Evolutionary conservation across 2,888 invertebrate species (phyloP).

Genomic region (Conchocele bisecta): DNA sequence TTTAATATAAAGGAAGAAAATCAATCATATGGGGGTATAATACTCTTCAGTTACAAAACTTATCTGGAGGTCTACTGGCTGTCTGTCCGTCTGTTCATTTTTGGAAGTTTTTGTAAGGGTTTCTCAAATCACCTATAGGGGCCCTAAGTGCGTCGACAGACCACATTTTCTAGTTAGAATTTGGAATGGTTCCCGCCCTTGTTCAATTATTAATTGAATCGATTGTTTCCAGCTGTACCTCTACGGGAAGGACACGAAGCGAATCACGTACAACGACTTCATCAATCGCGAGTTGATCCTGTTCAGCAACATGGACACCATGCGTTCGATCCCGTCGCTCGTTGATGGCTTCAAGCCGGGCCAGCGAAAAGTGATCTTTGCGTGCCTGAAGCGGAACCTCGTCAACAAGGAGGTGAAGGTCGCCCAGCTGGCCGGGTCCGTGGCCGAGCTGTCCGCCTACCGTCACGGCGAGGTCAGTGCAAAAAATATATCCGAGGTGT

Average conservation of each 20-base stretch:
- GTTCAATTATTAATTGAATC: too few species aligned
- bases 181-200: too few species aligned
- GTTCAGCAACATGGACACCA: conserved; percentile 97
- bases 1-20: too few species aligned
- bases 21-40: too few species aligned
- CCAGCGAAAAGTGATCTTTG: conserved; percentile 95
- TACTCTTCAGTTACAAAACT: too few species aligned
- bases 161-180: too few species aligned
- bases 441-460: conserved; percentile 98
- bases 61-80: too few species aligned
- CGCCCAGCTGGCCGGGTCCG: conserved; percentile 98
- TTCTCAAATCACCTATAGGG: too few species aligned
- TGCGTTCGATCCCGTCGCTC: conserved; percentile 91
- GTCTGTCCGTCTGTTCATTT: too few species aligned
- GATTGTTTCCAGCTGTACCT: conserved; percentile 86
- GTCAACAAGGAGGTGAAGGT: conserved; percentile 91
- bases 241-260: conserved; percentile 93
- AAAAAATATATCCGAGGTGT: too few species aligned
- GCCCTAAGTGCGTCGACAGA: too few species aligned
- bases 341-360: conserved; percentile 98
- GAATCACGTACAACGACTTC: conserved; percentile 94
- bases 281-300: conserved; percentile 97
- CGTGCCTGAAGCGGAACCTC: conserved; percentile 96
- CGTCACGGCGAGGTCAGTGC: conserved; percentile 95
- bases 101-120: too few species aligned